Evolutionary conservation across 1,140 invertebrate genomes (phyloP).

Genomic region (Batillaria attramentaria): DNA sequence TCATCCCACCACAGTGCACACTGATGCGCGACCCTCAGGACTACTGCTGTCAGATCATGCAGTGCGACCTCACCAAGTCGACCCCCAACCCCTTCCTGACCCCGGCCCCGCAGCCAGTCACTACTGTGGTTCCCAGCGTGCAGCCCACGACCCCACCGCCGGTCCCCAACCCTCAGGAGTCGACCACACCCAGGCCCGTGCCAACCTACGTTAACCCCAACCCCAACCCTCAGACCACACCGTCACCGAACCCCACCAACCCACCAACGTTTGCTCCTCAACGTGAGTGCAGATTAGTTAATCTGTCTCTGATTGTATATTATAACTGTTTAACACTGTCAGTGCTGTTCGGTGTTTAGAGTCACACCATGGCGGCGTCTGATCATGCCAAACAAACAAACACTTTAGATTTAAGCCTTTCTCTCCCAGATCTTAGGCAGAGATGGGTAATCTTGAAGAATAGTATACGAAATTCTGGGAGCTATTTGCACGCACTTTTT

Average conservation of each 20-base stretch:
- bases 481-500: no score
- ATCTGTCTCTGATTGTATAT: no score
- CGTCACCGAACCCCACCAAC: neutral
- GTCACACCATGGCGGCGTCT: no score
- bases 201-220: conserved; percentile 29
- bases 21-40: conserved; percentile 55
- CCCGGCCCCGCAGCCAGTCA: neutral
- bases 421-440: no score
- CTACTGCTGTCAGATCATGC: conserved; percentile 52
- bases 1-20: conserved; percentile 45
- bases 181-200: conserved; percentile 25
- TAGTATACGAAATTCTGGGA: no score
- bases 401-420: no score
- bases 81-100: conserved; percentile 31
- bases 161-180: neutral
- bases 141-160: neutral
- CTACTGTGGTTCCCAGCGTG: conserved; percentile 34
- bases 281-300: no score
- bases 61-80: conserved; percentile 41
- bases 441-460: no score
- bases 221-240: neutral
- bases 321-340: no score
- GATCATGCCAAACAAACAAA: no score
- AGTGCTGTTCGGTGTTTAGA: no score
- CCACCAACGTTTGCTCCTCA: neutral